These are phyloP conservation scores for Alsophila aescularia DNA, from an alignment of 2,888 invertebrate species.

Conservation along the genomic window DNA sequence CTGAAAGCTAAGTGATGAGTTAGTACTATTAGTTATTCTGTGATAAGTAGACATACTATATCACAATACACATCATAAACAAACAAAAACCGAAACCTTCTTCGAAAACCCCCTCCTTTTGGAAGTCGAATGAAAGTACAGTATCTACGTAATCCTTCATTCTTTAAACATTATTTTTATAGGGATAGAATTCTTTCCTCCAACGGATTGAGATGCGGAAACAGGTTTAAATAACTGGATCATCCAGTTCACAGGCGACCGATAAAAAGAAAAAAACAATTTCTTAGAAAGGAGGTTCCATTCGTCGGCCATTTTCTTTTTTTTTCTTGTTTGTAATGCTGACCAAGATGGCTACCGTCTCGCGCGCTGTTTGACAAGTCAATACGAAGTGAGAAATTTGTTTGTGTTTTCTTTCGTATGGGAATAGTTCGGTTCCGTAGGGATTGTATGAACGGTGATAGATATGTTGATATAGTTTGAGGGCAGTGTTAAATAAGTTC, in stretches of 20 bases:
- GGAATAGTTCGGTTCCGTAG: constrained; percentile 27
- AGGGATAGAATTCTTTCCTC: not conserved
- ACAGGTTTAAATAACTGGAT: constrained; percentile 18
- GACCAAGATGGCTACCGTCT: constrained; percentile 59
- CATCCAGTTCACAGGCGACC: constrained; percentile 26
- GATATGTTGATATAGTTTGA: constrained; percentile 15
- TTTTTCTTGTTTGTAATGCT: constrained; percentile 46
- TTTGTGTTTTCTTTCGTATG: constrained; percentile 36
- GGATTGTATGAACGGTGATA: not conserved
- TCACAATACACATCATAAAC: too few species aligned
- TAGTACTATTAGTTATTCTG: too few species aligned
- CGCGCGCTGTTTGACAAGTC: constrained; percentile 48
- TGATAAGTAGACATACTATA: too few species aligned
- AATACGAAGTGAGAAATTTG: constrained; percentile 46
- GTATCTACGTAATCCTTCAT: too few species aligned
- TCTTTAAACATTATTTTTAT: too few species aligned
- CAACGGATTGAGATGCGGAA: not conserved
- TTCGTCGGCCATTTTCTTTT: constrained; percentile 50
- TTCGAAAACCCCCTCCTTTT: too few species aligned
- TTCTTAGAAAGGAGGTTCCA: constrained; percentile 41
- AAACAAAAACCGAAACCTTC: too few species aligned
- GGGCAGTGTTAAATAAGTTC: constrained; percentile 15
- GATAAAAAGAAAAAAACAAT: constrained; percentile 40
- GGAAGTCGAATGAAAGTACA: too few species aligned
- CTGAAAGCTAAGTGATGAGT: too few species aligned